Evolutionary conservation across 2,797 vertebrate genomes (phyloP).

Genomic region (Urophycis tenuis): DNA sequence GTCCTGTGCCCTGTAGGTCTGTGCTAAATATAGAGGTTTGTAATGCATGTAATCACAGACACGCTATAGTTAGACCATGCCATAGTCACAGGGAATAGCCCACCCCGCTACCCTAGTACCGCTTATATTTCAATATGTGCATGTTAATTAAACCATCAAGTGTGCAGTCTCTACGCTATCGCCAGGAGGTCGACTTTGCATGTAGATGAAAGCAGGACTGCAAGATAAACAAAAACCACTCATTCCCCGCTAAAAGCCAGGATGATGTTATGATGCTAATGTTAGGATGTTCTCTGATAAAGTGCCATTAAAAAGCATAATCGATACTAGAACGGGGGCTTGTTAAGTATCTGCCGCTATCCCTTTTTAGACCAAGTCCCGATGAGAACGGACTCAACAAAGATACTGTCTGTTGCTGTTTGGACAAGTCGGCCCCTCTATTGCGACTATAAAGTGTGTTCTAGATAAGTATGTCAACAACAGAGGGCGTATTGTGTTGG

Average conservation of each 20-base stretch:
- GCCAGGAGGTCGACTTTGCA: not conserved
- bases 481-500: constrained; percentile 50
- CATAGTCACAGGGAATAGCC: not conserved
- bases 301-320: not conserved
- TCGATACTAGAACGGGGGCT: not conserved
- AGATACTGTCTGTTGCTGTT: not conserved
- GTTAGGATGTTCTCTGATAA: not conserved
- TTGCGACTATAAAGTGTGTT: constrained; percentile 37
- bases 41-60: constrained; percentile 34
- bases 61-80: not conserved
- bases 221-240: not conserved
- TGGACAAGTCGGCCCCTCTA: not conserved
- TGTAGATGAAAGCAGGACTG: not conserved
- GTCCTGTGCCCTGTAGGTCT: constrained; percentile 27
- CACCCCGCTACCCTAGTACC: not conserved
- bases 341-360: not conserved
- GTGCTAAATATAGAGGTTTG: constrained; percentile 40
- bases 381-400: not conserved
- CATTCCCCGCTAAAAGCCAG: not conserved
- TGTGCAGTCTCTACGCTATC: not conserved
- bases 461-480: constrained; percentile 39
- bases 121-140: not conserved
- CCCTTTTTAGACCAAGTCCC: not conserved
- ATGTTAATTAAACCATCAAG: not conserved
- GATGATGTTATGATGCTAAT: too few species aligned